Conservation (phyloP, 2,888 invertebrate genomes). For the Tuta absoluta region DNA sequence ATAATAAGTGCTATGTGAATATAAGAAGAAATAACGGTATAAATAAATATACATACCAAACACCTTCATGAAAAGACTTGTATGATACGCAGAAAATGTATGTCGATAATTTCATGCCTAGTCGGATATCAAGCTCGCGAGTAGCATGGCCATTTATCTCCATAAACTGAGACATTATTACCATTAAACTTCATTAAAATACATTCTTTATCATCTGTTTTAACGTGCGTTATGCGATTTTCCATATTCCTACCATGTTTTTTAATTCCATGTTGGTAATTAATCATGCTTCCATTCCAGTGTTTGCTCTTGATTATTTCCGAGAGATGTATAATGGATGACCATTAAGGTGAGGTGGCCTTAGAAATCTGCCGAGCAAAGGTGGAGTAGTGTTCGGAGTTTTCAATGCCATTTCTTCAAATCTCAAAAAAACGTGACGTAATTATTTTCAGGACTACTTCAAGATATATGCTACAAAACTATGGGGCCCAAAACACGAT, state of each 20-base stretch:
- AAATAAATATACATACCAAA: neutral
- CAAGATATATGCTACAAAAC: no score
- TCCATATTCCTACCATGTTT: neutral
- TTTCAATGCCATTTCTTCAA: no score
- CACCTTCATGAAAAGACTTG: neutral
- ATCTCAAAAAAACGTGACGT: no score
- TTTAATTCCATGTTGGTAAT: neutral
- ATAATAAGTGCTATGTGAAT: no score
- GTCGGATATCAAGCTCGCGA: neutral
- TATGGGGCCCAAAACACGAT: no score
- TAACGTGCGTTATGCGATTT: neutral
- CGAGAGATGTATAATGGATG: no score
- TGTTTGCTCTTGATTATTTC: no score
- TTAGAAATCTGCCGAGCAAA: no score
- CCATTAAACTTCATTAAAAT: neutral
- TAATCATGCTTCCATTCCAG: slow-evolving; percentile 2
- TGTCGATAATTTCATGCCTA: slow-evolving; percentile 21
- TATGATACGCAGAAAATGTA: neutral
- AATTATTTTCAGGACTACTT: no score
- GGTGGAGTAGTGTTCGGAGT: no score
- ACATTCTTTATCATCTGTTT: neutral
- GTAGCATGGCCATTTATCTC: slow-evolving; percentile 6
- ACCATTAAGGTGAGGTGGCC: no score
- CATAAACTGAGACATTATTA: slow-evolving; percentile 20
- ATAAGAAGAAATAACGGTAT: neutral